Conservation (phyloP, 92 coral and sea anemone genomes). For the Umimayanthus kanabou region DNA sequence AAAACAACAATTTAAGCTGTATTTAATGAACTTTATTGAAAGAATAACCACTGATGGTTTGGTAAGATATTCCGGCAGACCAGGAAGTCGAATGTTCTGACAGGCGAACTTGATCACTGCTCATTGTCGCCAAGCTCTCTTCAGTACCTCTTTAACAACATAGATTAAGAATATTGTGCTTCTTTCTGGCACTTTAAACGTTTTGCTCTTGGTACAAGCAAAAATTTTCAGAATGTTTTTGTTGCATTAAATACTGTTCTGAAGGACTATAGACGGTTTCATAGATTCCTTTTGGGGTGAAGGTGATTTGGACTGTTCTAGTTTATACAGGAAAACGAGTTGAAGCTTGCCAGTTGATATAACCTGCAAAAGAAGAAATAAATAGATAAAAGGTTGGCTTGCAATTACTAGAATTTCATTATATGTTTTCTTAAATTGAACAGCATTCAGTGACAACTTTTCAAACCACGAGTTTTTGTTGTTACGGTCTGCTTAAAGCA, state of each 20-base stretch:
- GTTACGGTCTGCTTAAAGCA: neutral
- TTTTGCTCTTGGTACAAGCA: neutral
- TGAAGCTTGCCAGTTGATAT: neutral
- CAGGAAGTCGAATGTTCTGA: no score
- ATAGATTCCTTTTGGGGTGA: neutral
- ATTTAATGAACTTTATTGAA: no score
- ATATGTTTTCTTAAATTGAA: neutral
- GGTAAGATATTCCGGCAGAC: no score
- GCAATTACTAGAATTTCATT: neutral
- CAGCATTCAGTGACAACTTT: neutral
- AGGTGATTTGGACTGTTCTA: neutral
- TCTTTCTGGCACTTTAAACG: slow-evolving; percentile 3
- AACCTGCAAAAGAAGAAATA: neutral
- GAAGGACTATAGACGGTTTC: neutral
- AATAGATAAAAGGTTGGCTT: neutral
- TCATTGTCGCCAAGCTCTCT: no score
- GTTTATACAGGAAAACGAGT: neutral
- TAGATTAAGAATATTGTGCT: slow-evolving; percentile 3
- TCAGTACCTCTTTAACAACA: neutral
- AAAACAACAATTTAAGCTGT: no score
- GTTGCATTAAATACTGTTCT: neutral
- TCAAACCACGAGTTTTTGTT: neutral
- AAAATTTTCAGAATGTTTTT: neutral
- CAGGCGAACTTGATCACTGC: no score
- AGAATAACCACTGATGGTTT: no score